Conservation (phyloP, 2,888 invertebrate species). For the Electrophaes corylata region DNA sequence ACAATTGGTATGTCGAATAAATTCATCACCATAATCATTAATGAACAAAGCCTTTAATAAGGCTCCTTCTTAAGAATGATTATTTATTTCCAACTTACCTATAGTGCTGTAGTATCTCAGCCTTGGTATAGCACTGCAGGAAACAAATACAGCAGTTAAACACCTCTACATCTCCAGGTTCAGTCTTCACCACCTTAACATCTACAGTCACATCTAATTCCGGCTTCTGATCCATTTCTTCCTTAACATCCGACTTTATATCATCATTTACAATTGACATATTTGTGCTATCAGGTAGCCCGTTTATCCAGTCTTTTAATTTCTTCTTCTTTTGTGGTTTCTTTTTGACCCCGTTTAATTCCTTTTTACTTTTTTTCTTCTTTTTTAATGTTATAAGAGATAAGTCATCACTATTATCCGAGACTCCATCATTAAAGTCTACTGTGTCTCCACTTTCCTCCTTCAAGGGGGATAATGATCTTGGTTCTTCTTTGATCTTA, state of each 20-base stretch:
- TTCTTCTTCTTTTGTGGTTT: slow-evolving; percentile 51
- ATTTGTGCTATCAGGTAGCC: slow-evolving; percentile 45
- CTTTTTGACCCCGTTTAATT: slow-evolving; percentile 49
- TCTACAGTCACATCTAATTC: slow-evolving; percentile 26
- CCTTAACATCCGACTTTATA: slow-evolving; percentile 34
- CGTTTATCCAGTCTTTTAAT: slow-evolving; percentile 48
- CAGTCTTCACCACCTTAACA: slow-evolving; percentile 46
- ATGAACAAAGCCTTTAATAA: too few species aligned
- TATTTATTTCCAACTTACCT: slow-evolving; percentile 51
- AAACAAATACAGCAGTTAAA: slow-evolving; percentile 75
- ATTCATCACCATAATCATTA: too few species aligned
- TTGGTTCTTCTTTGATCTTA: slow-evolving; percentile 61
- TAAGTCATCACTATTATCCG: slow-evolving; percentile 68
- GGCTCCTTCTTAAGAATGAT: too few species aligned
- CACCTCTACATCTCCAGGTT: slow-evolving; percentile 45
- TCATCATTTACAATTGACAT: slow-evolving; percentile 36
- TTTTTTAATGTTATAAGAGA: slow-evolving; percentile 63
- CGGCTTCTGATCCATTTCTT: slow-evolving; percentile 44
- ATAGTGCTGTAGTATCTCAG: slow-evolving; percentile 70
- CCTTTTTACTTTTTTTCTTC: slow-evolving; percentile 53
- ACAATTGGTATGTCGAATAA: too few species aligned
- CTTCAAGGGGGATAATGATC: slow-evolving; percentile 51
- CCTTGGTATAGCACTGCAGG: slow-evolving; percentile 52
- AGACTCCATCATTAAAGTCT: slow-evolving; percentile 43
- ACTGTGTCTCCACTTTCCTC: slow-evolving; percentile 52